Evolutionary conservation across 2,888 invertebrate genomes (phyloP).

Genomic region (Sarcophaga rosellei): DNA sequence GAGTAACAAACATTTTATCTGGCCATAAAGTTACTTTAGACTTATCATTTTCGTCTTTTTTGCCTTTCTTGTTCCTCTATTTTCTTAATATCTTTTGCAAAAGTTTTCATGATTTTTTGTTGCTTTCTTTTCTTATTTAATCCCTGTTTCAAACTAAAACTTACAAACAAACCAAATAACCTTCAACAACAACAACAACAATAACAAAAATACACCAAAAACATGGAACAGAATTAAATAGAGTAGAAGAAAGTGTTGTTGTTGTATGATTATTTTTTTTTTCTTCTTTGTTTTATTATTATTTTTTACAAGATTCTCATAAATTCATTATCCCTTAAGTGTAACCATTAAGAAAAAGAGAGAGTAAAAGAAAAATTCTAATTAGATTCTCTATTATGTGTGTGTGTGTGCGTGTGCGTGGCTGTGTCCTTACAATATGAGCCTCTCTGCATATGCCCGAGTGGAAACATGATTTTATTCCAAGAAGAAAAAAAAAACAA

Average conservation of each 20-base stretch:
- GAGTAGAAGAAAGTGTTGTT: neutral
- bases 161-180: neutral
- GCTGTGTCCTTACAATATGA: neutral
- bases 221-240: neutral
- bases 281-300: neutral
- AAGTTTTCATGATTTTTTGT: neutral
- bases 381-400: slow-evolving; percentile 47
- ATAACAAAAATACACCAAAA: neutral
- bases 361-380: slow-evolving; percentile 47
- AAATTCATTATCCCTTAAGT: slow-evolving; percentile 64
- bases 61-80: neutral
- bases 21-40: slow-evolving; percentile 47
- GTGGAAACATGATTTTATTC: neutral
- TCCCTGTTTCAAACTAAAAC: neutral
- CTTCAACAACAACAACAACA: neutral
- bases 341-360: slow-evolving; percentile 41
- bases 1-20: slow-evolving; percentile 53
- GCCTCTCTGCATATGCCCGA: neutral
- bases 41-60: slow-evolving; percentile 34
- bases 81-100: neutral
- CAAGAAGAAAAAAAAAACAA: too few relatives aligned
- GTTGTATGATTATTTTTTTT: too few relatives aligned
- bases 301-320: slow-evolving; percentile 26
- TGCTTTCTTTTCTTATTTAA: neutral
- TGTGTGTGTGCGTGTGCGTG: slow-evolving; percentile 1